A percentile compares a stretch with the other conserved stretches of the same genome.
Evolutionary conservation across 2,888 invertebrate species (phyloP).

Genomic region (Drosophila anceps): DNA sequence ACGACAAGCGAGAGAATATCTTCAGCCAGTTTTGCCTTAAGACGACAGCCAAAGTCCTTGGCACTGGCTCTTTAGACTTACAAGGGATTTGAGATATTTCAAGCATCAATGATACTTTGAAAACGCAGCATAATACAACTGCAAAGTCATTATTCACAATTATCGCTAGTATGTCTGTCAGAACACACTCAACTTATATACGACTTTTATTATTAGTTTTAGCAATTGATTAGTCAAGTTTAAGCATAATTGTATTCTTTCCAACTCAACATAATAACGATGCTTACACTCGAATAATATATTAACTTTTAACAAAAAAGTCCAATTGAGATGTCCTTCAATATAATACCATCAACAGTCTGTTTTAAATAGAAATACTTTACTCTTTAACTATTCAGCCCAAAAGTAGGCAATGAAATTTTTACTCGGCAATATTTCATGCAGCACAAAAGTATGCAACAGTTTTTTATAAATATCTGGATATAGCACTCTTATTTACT

Average conservation of each 20-base stretch:
- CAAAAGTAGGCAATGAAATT: not conserved
- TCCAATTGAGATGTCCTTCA: not conserved
- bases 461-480: not conserved
- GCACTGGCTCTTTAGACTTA: constrained; percentile 55
- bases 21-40: constrained; percentile 66
- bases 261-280: not conserved
- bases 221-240: not conserved
- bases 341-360: not conserved
- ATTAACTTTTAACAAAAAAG: too few species aligned
- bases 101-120: constrained; percentile 41
- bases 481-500: not conserved
- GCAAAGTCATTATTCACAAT: constrained; percentile 70
- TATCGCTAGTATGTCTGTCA: constrained; percentile 47
- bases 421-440: fast-evolving
- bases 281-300: not conserved
- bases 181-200: constrained; percentile 5
- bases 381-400: not conserved
- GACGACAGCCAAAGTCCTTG: constrained; percentile 57
- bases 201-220: not conserved
- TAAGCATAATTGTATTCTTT: not conserved
- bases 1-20: constrained; percentile 59
- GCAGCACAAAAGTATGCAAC: constrained; percentile 5
- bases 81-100: constrained; percentile 57
- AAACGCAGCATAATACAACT: constrained; percentile 10
- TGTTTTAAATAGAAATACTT: not conserved